Evolutionary conservation across 64 coral and sea anemone genomes (phyloP).

Genomic region (Orbicella faveolata): DNA sequence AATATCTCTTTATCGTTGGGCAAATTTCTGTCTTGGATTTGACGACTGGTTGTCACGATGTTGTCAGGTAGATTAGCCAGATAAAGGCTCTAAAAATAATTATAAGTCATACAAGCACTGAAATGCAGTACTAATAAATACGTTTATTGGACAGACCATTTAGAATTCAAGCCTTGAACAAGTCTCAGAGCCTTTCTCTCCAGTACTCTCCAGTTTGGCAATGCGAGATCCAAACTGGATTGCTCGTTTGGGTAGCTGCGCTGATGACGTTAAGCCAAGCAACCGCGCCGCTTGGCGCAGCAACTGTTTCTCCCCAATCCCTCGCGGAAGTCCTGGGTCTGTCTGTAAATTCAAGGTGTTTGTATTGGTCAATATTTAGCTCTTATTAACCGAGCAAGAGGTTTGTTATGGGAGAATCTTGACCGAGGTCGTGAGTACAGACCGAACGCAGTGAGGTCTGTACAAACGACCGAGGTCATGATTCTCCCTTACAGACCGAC

Average conservation of each 20-base stretch:
- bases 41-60: too few relatives aligned
- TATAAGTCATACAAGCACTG: background rate
- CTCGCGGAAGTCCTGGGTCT: constrained; percentile 77
- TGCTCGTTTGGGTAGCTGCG: constrained; percentile 84
- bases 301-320: constrained; percentile 94
- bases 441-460: too few relatives aligned
- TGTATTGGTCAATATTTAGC: background rate
- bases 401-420: too few relatives aligned
- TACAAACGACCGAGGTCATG: too few relatives aligned
- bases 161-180: constrained; percentile 52
- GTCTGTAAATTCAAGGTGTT: constrained; percentile 28
- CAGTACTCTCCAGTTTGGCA: constrained; percentile 85
- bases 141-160: background rate
- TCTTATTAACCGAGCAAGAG: too few relatives aligned
- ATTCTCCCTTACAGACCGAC: too few relatives aligned
- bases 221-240: constrained; percentile 99
- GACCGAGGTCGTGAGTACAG: too few relatives aligned
- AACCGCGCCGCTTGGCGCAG: constrained; percentile 80
- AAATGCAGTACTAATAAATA: background rate
- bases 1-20: too few relatives aligned
- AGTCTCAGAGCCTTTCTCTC: constrained; percentile 85
- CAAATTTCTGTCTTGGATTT: too few relatives aligned
- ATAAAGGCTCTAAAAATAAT: background rate
- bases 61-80: too few relatives aligned
- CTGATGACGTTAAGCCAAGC: constrained; percentile 89